Conservation (phyloP, 1,140 invertebrate genomes). For the Marisa cornuarietis region DNA sequence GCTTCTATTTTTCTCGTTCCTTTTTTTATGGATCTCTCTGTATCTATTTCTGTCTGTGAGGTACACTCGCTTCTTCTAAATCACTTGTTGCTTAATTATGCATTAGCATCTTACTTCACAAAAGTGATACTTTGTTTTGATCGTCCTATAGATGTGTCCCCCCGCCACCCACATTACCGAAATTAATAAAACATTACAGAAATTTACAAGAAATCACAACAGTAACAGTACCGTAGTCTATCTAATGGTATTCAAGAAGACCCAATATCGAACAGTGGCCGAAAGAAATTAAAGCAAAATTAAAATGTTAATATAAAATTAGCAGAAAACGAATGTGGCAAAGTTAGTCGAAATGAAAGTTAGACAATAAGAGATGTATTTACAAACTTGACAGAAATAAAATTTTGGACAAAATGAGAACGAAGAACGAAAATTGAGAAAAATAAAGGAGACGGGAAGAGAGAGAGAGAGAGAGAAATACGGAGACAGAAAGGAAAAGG, state of each 20-base stretch:
- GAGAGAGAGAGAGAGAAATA: background rate
- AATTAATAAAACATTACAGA: no score
- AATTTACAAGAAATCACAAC: background rate
- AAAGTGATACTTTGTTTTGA: background rate
- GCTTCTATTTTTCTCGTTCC: background rate
- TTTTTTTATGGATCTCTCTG: background rate
- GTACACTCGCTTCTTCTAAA: no score
- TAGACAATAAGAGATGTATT: background rate
- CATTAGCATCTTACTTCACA: background rate
- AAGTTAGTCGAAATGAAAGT: background rate
- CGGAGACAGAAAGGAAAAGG: background rate
- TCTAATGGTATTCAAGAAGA: no score
- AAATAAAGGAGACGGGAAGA: background rate
- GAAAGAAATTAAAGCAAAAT: background rate
- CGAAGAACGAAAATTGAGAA: background rate
- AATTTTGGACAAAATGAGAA: background rate
- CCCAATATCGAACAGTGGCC: no score
- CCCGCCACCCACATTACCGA: no score
- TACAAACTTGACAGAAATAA: background rate
- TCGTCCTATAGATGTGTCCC: background rate
- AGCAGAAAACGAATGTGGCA: background rate
- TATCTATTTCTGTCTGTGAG: conserved; percentile 1
- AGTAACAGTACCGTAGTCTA: no score
- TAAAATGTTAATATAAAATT: background rate
- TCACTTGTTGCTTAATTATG: conserved; percentile 4